These are phyloP conservation scores for Heloderma charlesbogerti DNA, from an alignment of 2,113 vertebrate species.

Conservation along the genomic window DNA sequence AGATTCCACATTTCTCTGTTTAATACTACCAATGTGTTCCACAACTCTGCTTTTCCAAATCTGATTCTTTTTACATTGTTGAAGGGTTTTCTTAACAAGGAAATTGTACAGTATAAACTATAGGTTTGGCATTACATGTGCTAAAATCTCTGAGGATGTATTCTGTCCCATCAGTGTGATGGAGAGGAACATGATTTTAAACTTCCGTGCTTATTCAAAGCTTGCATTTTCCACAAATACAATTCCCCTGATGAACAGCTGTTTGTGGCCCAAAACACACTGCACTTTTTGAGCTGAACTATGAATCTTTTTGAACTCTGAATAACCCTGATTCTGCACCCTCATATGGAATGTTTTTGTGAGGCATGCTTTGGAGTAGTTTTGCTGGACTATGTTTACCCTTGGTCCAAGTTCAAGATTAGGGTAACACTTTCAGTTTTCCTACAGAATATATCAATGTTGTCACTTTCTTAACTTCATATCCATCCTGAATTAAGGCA, in stretches of 20 bases:
- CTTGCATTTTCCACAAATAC: background rate
- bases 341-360: background rate
- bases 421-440: background rate
- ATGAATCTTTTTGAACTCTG: background rate
- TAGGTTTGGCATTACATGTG: background rate
- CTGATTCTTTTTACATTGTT: background rate
- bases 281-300: background rate
- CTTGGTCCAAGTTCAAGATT: no score
- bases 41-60: background rate
- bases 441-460: background rate
- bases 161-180: background rate
- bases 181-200: background rate
- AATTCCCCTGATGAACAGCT: background rate
- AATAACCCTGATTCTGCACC: background rate
- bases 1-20: background rate
- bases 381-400: background rate
- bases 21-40: background rate
- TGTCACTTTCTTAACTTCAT: background rate
- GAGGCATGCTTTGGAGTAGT: background rate
- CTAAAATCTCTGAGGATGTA: background rate
- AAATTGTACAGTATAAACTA: background rate
- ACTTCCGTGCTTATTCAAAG: background rate
- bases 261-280: background rate
- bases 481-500: no score
- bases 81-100: background rate